Base-by-base conservation (phyloP, 2,113 vertebrate genomes). In the Chaetodon trifascialis region DNA sequence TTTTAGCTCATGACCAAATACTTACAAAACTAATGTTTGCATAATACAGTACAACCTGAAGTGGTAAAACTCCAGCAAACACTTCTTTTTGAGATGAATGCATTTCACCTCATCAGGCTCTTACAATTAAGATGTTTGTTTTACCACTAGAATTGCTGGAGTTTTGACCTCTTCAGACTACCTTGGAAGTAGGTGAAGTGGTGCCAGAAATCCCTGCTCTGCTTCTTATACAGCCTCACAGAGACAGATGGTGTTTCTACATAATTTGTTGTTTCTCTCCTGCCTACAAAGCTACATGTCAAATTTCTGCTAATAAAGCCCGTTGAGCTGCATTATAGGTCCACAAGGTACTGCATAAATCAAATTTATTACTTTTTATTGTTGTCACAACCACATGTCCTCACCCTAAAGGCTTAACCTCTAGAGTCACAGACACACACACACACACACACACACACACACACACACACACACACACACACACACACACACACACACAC, bases 281-380 rank as follows among this genome's bases (percentile, higher is more conserved):
- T 63, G 23, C 23, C 59, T 44, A 51, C 66, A 68, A 30, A 51
- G 34, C 46, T 54, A 23, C 19, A 51, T 52, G 59, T 82, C 51
- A 83, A 79, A 79, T 23, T 47, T 52, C 23, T n/a, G 46, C 44
- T 66, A 69, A 62, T 56, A 46, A 80, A 67, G 52, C 54, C 56
- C 79, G 59, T 0, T 62, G 9, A 72, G 65, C 14, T 72, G 40
- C 73, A 73, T 76, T 76, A 69, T 52, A 46, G 52, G 51, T 64
- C 74, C 74, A 79, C 70, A 74, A 80, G n/a, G 62, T 62, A 65
- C 80, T 36, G 55, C 47, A 89, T 90, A 70, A 89, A 89, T 90
- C 82, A 82, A 47, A 88, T 88, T 9, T 68, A 83, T 85, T 76
- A 60, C 62, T 59, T 80, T 70, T 83, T 85, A 76, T 78, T 17